Evolutionary conservation across 2,113 vertebrate genomes (phyloP), one percentile per base, ranked within the genome.

Genomic region (Notothenia coriiceps): DNA sequence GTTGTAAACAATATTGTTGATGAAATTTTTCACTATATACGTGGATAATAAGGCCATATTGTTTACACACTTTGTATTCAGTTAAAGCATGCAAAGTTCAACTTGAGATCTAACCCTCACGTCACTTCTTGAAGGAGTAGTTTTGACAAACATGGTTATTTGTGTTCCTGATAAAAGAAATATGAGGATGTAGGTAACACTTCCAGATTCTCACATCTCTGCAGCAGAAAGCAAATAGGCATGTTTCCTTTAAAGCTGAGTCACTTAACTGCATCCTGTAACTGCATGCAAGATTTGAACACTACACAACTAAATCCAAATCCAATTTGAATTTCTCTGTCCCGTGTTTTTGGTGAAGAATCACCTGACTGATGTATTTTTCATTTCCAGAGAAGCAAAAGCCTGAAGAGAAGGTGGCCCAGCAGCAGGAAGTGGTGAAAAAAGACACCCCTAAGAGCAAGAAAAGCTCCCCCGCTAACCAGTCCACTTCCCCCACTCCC

Each of bases 331-430:
- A 49, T 70, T 67, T 20, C 35, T 65, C 46, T n/a, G 20, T 25
- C 20, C 7, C 9, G 4, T 61, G 14, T 52, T 60, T 54, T 40
- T 40, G 1, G 6, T 40, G 1, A 40, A 50, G 13, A 18, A 2
- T 35, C 17, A 15, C 25, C 15, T 29, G 55, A 29, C 10, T 40
- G 35, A 40, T 35, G 0, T 2, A 1, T 40, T n/a, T 59, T 50
- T 20, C 50, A 14, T 78, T 85, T 70, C 3, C 83, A 91, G 90
- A 29, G 0, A 61, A 46, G 1, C 63, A 2, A 20, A 29, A 17
- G 69, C 64, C 56, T 85, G 9, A 85, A 0, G 2, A 50, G 0
- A 5, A 44, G 22, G 35, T 9, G 1, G 14, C 1, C 0, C 1
- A 43, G 8, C 17, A 76, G 20, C 12, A 40, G 57, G 20, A 56